Percentiles rank a stretch among this genome's conserved stretches.
Conservation (phyloP, 1,140 invertebrate species). For the Belonocnema kinseyi region DNA sequence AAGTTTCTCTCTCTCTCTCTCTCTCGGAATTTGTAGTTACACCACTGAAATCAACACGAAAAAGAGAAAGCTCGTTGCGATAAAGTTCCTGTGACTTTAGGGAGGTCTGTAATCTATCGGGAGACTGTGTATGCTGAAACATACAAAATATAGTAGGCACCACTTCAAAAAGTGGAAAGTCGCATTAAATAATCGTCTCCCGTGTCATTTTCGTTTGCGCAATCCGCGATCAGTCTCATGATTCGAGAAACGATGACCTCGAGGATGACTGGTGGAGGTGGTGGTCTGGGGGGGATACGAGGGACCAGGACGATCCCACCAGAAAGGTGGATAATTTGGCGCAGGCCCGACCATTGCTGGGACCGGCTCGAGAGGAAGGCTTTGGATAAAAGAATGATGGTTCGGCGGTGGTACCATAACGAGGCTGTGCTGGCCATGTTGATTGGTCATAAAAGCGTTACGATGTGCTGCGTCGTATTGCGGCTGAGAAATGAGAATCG, state of each 20-base stretch:
- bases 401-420: conserved; percentile 55
- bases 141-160: conserved; percentile 69
- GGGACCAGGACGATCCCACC: conserved; percentile 61
- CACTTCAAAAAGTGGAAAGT: conserved; percentile 70
- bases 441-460: conserved; percentile 56
- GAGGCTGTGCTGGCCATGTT: conserved; percentile 50
- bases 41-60: no score
- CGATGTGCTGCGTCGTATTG: conserved; percentile 58
- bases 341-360: conserved; percentile 58
- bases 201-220: conserved; percentile 69
- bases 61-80: no score
- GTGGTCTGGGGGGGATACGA: conserved; percentile 45
- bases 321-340: conserved; percentile 56
- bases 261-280: conserved; percentile 39
- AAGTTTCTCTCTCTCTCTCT: no score
- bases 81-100: conserved; percentile 36
- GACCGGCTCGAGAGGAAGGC: conserved; percentile 55
- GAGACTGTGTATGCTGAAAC: conserved; percentile 65
- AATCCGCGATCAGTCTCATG: conserved; percentile 58
- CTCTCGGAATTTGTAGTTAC: no score
- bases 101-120: conserved; percentile 56
- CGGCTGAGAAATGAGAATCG: conserved; percentile 53
- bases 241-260: conserved; percentile 47
- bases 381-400: conserved; percentile 60
- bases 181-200: conserved; percentile 59